phyloP scores from a whole-genome alignment of 2,113 vertebrate species.

The Patagioenas fasciata region DNA sequence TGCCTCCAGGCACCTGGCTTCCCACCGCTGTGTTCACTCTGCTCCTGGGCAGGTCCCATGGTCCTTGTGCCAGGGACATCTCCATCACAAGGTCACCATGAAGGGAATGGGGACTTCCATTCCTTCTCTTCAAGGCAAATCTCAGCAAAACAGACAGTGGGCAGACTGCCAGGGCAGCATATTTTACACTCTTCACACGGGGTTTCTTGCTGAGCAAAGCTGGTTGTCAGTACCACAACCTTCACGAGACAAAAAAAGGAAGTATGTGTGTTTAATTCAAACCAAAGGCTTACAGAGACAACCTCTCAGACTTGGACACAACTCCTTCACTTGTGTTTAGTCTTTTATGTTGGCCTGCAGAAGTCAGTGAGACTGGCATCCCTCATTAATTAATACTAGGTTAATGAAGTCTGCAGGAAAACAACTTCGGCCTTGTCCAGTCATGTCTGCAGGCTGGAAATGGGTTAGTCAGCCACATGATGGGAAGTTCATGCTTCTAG shows the following conservation, averaged over 20 bases:
- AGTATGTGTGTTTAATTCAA: background rate
- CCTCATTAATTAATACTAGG: background rate
- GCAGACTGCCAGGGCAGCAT: background rate
- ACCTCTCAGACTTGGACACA: background rate
- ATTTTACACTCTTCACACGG: background rate
- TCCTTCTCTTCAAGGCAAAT: background rate
- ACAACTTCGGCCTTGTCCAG: background rate
- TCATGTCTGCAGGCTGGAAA: background rate
- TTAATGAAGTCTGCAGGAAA: background rate
- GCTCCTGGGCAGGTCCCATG: background rate
- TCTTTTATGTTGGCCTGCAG: background rate
- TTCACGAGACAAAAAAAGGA: background rate
- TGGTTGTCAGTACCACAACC: background rate
- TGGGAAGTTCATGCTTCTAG: background rate
- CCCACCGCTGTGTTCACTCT: background rate
- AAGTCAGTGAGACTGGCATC: background rate
- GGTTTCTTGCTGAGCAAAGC: background rate
- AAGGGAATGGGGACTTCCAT: background rate
- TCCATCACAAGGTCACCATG: background rate
- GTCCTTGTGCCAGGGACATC: background rate
- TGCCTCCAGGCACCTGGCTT: fast-evolving
- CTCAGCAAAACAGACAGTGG: background rate
- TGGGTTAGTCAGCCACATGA: background rate
- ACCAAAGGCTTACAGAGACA: background rate
- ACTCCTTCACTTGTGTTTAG: background rate